These are phyloP conservation scores for Electrophaes corylata DNA, from an alignment of 2,888 invertebrate genomes.

Conservation along the genomic window DNA sequence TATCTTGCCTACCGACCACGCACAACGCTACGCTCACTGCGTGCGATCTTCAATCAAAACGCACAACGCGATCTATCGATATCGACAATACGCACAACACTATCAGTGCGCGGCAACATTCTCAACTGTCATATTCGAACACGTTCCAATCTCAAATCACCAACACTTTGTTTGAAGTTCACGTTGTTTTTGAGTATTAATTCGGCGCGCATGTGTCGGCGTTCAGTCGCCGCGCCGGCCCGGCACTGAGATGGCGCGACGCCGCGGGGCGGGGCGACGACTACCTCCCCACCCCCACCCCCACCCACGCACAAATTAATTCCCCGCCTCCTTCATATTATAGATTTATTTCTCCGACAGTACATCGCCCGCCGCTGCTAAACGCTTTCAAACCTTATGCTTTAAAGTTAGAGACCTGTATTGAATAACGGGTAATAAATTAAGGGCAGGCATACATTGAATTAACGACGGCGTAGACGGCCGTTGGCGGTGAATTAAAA, in stretches of 20 bases:
- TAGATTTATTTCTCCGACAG: constrained; percentile 81
- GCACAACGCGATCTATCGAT: constrained; percentile 4
- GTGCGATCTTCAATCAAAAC: not conserved
- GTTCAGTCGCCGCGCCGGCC: constrained; percentile 46
- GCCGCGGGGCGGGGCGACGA: constrained; percentile 66
- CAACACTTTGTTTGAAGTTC: constrained; percentile 39
- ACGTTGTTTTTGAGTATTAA: constrained; percentile 39
- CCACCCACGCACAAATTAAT: constrained; percentile 72
- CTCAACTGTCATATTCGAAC: constrained; percentile 55
- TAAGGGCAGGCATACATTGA: constrained; percentile 79
- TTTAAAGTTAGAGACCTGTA: constrained; percentile 71
- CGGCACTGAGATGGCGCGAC: constrained; percentile 80
- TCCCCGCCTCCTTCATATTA: constrained; percentile 83
- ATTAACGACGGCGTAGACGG: constrained; percentile 73
- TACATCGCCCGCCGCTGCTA: constrained; percentile 63
- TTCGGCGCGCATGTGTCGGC: constrained; percentile 40
- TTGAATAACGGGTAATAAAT: constrained; percentile 75
- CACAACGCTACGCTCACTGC: not conserved
- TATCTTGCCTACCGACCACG: constrained; percentile 53
- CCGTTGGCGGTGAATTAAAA: constrained; percentile 49
- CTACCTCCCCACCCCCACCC: constrained; percentile 69
- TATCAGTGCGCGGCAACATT: constrained; percentile 53
- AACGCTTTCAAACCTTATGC: constrained; percentile 80
- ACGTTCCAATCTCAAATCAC: constrained; percentile 27
- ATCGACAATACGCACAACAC: constrained; percentile 56